Evolutionary conservation across 2,888 invertebrate genomes (phyloP).

Genomic region (Leptinotarsa tumamoca): DNA sequence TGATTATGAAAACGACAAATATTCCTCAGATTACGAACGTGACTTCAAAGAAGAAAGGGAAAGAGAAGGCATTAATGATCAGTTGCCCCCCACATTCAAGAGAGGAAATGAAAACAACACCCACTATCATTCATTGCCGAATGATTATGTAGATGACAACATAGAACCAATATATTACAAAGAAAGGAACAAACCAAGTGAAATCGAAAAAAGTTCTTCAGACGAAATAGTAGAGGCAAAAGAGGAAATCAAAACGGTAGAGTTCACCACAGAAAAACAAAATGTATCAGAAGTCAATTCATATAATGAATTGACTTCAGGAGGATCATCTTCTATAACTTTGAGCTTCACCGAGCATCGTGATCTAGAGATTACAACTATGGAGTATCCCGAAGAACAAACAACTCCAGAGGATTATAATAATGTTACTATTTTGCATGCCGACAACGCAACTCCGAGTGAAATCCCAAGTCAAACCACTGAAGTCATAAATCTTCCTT

Average conservation of each 20-base stretch:
- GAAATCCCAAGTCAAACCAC: slow-evolving; percentile 10
- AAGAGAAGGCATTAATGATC: neutral
- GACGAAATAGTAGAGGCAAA: neutral
- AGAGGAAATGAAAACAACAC: slow-evolving; percentile 22
- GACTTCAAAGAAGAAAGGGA: slow-evolving; percentile 9
- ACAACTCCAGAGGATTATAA: neutral
- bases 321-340: neutral
- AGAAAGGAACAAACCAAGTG: slow-evolving; percentile 9
- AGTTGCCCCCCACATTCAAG: neutral
- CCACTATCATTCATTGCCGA: slow-evolving; percentile 25
- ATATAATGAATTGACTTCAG: neutral
- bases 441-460: neutral
- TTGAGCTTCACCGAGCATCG: neutral
- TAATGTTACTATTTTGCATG: neutral
- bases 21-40: neutral
- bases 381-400: slow-evolving; percentile 1
- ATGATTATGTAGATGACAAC: slow-evolving; percentile 42
- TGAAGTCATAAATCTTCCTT: neutral
- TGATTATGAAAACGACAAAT: neutral
- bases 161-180: slow-evolving; percentile 43
- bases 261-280: neutral
- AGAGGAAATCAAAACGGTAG: neutral
- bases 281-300: neutral
- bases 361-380: neutral
- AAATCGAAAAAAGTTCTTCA: neutral